Conservation (phyloP, 2,113 vertebrate species). For the Donacobius atricapilla region DNA sequence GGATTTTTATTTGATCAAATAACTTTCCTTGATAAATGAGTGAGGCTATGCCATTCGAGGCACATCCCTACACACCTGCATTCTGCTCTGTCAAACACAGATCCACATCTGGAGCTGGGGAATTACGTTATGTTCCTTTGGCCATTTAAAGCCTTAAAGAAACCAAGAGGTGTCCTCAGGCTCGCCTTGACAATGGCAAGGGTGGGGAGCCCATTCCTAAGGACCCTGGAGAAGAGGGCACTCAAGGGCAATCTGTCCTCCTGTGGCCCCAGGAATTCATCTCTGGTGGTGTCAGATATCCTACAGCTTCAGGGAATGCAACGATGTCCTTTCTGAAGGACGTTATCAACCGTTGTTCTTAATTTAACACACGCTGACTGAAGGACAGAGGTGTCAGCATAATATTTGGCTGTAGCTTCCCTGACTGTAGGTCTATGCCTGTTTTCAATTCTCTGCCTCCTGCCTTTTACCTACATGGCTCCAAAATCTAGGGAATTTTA, state of each 20-base stretch:
- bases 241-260: conserved; percentile 45
- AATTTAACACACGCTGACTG: conserved; percentile 38
- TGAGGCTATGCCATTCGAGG: not conserved
- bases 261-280: conserved; percentile 56
- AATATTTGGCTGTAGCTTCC: not conserved
- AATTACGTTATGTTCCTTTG: not conserved
- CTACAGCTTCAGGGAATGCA: conserved; percentile 43
- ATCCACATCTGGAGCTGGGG: not conserved
- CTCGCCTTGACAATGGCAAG: not conserved
- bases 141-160: not conserved
- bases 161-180: not conserved
- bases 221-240: not conserved
- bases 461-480: not conserved
- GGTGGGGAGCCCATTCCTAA: not conserved
- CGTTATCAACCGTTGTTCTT: not conserved
- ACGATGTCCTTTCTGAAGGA: conserved; percentile 52
- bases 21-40: not conserved
- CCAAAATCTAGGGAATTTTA: not conserved
- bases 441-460: not conserved
- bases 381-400: not conserved
- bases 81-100: not conserved
- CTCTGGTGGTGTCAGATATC: conserved; percentile 27
- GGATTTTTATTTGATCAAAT: conserved; percentile 12
- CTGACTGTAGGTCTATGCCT: not conserved
- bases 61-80: accelerated